A percentile compares a stretch with the other conserved stretches of the same genome.
Evolutionary conservation across 92 coral and sea anemone species (phyloP).

Genomic region (Galaxea fascicularis): DNA sequence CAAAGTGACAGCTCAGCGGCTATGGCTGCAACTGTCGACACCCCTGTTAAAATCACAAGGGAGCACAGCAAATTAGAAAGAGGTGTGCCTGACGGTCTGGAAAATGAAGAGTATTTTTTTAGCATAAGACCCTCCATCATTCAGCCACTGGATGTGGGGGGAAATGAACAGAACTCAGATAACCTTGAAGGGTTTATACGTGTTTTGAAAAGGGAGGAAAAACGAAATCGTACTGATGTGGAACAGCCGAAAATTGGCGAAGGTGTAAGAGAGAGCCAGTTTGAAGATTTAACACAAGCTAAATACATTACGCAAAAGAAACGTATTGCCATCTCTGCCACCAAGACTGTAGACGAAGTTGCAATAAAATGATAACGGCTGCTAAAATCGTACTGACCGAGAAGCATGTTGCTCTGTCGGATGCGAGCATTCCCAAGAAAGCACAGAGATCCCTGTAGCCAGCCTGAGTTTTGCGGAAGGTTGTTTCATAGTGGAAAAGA

Average conservation of each 20-base stretch:
- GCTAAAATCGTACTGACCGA: background rate
- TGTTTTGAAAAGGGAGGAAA: constrained; percentile 40
- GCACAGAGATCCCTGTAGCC: background rate
- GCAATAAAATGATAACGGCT: background rate
- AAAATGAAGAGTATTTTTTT: constrained; percentile 25
- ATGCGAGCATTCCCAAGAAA: background rate
- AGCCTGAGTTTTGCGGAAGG: background rate
- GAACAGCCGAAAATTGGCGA: constrained; percentile 30
- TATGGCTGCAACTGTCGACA: constrained; percentile 21
- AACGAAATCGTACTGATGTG: constrained; percentile 24
- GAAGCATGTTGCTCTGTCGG: background rate
- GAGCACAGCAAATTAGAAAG: constrained; percentile 27
- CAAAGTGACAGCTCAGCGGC: background rate
- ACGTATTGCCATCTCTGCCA: constrained; percentile 29
- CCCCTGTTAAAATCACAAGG: constrained; percentile 14
- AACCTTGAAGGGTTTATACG: constrained; percentile 18
- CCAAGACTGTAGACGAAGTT: constrained; percentile 21
- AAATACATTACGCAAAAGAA: constrained; percentile 33
- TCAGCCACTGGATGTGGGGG: constrained; percentile 27
- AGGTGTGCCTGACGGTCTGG: constrained; percentile 11
- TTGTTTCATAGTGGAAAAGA: background rate
- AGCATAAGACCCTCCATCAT: constrained; percentile 6
- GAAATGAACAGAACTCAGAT: constrained; percentile 8
- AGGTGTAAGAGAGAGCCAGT: constrained; percentile 43
- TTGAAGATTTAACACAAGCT: background rate